Conservation (phyloP, 2,797 vertebrate genomes). For the Synaphobranchus kaupii region DNA sequence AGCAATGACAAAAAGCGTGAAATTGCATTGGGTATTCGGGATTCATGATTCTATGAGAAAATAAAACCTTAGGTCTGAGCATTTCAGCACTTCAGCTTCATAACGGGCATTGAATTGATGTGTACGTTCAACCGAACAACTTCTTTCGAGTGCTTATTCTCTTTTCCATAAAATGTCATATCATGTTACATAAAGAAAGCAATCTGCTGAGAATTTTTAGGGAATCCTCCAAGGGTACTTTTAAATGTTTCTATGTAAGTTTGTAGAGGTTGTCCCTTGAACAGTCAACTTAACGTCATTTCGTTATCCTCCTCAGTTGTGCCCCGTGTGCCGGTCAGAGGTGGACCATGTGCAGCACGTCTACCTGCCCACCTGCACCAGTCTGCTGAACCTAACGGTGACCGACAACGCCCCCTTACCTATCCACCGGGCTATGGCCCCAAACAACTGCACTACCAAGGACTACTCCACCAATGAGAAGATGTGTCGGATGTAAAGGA, state of each 20-base stretch:
- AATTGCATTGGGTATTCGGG: neutral
- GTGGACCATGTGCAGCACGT: constrained; percentile 94
- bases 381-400: constrained; percentile 88
- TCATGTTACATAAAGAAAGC: neutral
- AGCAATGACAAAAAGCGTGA: neutral
- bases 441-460: constrained; percentile 68
- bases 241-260: neutral
- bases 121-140: neutral
- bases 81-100: neutral
- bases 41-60: neutral
- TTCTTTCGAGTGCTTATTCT: neutral
- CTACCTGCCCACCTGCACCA: constrained; percentile 95
- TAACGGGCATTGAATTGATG: neutral
- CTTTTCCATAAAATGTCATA: neutral
- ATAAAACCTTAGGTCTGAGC: neutral
- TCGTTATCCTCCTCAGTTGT: constrained; percentile 70
- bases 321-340: constrained; percentile 89
- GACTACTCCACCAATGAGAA: constrained; percentile 70
- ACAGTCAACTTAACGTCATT: neutral
- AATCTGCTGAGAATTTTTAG: neutral
- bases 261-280: neutral
- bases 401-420: constrained; percentile 58
- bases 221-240: neutral
- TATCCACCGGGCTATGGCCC: constrained; percentile 62
- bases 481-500: constrained; percentile 69